Percentiles rank a stretch among this genome's conserved stretches.
These are phyloP conservation scores for chimpanzee (Pan troglodytes) DNA, from an alignment of 2,113 vertebrate species.

Conservation along the genomic window DNA sequence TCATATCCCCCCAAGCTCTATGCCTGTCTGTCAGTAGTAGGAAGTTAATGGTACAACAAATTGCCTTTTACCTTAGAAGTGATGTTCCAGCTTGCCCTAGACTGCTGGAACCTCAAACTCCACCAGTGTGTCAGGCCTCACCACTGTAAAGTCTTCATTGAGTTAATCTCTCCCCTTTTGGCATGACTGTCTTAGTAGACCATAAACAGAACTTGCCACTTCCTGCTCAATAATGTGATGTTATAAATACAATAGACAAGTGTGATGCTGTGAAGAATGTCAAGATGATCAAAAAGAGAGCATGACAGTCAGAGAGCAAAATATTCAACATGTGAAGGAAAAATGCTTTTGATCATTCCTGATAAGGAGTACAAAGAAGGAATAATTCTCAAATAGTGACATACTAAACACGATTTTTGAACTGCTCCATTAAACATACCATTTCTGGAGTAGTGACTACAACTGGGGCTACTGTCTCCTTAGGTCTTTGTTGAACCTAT, in stretches of 20 bases:
- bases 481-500: not conserved
- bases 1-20: not conserved
- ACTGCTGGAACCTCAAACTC: fast-evolving
- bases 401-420: not conserved
- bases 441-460: not conserved
- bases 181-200: too few relatives aligned
- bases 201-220: not conserved
- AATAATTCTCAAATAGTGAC: too few relatives aligned
- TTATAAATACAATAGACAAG: fast-evolving
- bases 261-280: fast-evolving
- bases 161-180: not conserved
- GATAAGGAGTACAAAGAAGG: not conserved
- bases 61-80: not conserved
- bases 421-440: not conserved
- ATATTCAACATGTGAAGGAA: not conserved
- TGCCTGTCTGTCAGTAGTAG: not conserved
- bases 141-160: not conserved
- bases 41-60: not conserved
- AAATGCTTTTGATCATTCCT: not conserved
- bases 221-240: not conserved
- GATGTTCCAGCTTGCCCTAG: fast-evolving
- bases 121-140: too few relatives aligned
- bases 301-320: too few relatives aligned
- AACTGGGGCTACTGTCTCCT: fast-evolving
- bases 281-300: not conserved